phyloP scores from a whole-genome alignment of 2,113 vertebrate species.

The Alligator mississippiensis region DNA sequence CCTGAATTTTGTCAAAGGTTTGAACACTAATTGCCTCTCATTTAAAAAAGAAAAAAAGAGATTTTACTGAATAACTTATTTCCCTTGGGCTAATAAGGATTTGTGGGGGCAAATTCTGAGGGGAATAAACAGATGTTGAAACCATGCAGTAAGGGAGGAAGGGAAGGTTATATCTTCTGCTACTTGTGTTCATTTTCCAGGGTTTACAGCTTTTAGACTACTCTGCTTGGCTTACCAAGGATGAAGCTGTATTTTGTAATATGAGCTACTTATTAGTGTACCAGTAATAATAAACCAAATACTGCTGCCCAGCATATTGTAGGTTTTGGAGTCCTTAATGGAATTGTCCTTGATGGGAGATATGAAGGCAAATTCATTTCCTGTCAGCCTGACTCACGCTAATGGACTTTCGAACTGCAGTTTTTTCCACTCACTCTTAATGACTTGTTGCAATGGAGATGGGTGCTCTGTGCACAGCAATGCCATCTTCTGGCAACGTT shows the following conservation, averaged over 20 bases:
- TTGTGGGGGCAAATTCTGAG: background rate
- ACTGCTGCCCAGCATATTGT: background rate
- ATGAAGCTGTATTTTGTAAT: conserved; percentile 5
- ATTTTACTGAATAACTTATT: background rate
- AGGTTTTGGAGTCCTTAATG: conserved; percentile 38
- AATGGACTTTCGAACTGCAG: conserved; percentile 56
- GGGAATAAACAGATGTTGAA: background rate
- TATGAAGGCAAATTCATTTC: conserved; percentile 50
- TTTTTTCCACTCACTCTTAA: conserved; percentile 54
- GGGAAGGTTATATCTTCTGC: background rate
- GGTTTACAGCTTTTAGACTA: background rate
- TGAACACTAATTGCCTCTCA: background rate
- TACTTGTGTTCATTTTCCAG: background rate
- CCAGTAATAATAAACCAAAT: background rate
- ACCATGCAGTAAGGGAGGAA: background rate
- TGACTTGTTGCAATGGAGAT: conserved; percentile 65
- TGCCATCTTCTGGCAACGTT: conserved; percentile 76
- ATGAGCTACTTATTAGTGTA: conserved; percentile 13
- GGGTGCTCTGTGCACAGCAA: conserved; percentile 47
- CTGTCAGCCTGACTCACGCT: conserved; percentile 54
- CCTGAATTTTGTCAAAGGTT: background rate
- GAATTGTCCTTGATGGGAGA: conserved; percentile 6
- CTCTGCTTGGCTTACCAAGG: background rate
- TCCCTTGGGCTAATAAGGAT: background rate
- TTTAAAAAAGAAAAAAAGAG: background rate